Evolutionary conservation across 2,888 invertebrate species (phyloP).

Genomic region (Alviniconcha strummeri): DNA sequence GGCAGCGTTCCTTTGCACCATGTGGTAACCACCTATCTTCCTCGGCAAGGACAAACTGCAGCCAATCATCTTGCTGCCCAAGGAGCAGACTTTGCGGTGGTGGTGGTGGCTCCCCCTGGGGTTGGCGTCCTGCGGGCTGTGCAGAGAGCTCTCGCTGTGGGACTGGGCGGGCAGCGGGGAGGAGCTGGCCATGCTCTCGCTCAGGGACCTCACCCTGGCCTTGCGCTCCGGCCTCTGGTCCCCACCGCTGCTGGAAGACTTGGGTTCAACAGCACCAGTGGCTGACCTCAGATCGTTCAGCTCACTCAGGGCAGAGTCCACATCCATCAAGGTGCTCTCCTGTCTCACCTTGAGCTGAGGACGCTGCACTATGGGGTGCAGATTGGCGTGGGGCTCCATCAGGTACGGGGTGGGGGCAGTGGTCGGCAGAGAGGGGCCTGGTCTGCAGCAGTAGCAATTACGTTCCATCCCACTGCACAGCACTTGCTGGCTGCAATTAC

Average conservation of each 20-base stretch:
- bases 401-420: not conserved
- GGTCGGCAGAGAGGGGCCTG: not conserved
- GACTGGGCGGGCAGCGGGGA: not conserved
- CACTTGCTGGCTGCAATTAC: constrained; percentile 26
- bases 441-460: constrained; percentile 36
- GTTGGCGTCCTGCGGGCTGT: not conserved
- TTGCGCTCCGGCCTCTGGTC: constrained; percentile 31
- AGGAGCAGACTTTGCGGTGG: not conserved
- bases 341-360: not conserved
- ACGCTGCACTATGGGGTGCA: not conserved
- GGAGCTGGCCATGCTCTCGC: constrained; percentile 23
- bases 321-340: constrained; percentile 51
- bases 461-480: constrained; percentile 31
- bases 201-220: constrained; percentile 15
- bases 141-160: constrained; percentile 20
- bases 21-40: constrained; percentile 11
- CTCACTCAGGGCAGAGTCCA: constrained; percentile 65
- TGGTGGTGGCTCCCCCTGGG: not conserved
- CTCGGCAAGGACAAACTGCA: constrained; percentile 10
- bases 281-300: constrained; percentile 66
- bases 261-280: constrained; percentile 60
- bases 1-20: constrained; percentile 26
- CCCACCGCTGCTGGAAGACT: constrained; percentile 56
- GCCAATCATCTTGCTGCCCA: constrained; percentile 17
- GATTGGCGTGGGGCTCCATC: constrained; percentile 27